Evolutionary conservation across 2,797 vertebrate species (phyloP).

Genomic region (Gallinago solitaria): DNA sequence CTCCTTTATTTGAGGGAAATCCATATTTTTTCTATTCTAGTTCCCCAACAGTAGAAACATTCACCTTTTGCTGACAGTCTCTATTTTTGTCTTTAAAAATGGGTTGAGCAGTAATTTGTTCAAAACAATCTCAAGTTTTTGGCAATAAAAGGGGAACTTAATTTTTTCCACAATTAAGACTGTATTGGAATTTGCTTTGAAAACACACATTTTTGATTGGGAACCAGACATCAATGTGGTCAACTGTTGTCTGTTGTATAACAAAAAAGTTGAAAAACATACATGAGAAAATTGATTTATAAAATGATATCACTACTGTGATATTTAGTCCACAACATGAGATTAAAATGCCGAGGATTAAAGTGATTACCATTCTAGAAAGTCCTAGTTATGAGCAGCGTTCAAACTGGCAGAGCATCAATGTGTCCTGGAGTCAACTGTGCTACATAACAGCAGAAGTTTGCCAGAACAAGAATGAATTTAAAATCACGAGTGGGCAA

Average conservation of each 20-base stretch:
- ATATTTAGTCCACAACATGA: background rate
- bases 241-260: conserved; percentile 21
- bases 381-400: background rate
- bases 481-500: background rate
- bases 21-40: background rate
- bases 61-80: conserved; percentile 16
- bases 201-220: conserved; percentile 46
- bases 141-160: conserved; percentile 58
- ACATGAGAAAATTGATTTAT: conserved; percentile 6
- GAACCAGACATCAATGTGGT: conserved; percentile 15
- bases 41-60: conserved; percentile 9
- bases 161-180: conserved; percentile 71
- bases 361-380: conserved; percentile 14
- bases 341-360: conserved; percentile 8
- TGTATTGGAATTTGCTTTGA: conserved; percentile 58
- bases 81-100: conserved; percentile 67
- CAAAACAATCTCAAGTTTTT: conserved; percentile 71
- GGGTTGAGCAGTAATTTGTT: conserved; percentile 34
- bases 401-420: background rate
- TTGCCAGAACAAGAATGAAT: background rate
- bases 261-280: conserved; percentile 21
- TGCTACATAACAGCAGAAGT: background rate
- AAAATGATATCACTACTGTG: background rate
- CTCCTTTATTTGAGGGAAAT: background rate
- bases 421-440: background rate